These are phyloP conservation scores for Pachydiplax longipennis DNA, from an alignment of 2,888 invertebrate genomes.

Conservation along the genomic window DNA sequence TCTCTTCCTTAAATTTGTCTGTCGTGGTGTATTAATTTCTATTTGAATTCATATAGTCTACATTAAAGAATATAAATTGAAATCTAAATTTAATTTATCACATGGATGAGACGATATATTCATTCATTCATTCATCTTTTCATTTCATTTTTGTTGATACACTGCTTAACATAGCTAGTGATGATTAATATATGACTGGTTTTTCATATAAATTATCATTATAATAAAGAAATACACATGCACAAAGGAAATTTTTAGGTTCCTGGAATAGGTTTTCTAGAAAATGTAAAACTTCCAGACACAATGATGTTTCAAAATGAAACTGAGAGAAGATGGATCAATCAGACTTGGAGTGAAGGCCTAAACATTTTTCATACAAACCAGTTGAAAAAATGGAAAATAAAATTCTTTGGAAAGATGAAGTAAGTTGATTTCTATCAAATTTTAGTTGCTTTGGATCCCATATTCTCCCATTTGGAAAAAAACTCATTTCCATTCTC, in stretches of 20 bases:
- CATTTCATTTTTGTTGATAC: no score
- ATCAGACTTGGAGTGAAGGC: constrained; percentile 60
- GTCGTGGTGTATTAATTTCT: no score
- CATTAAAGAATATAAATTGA: no score
- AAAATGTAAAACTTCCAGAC: constrained; percentile 68
- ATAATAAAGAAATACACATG: not conserved
- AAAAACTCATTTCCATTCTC: no score
- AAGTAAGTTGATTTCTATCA: constrained; percentile 60
- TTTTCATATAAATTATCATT: not conserved
- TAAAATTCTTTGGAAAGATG: constrained; percentile 71
- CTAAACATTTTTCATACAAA: constrained; percentile 67
- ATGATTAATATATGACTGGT: no score
- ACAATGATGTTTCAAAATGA: constrained; percentile 64
- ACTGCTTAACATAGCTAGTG: no score
- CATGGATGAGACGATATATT: no score
- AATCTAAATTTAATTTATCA: no score
- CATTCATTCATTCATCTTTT: no score
- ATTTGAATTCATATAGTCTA: no score
- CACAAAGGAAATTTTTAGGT: constrained; percentile 57
- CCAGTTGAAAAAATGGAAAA: constrained; percentile 75
- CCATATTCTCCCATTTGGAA: no score
- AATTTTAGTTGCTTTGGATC: not conserved
- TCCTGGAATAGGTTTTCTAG: constrained; percentile 68
- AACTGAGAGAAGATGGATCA: constrained; percentile 59
- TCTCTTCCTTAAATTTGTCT: not conserved